Base-by-base conservation (phyloP, 2,888 invertebrate species). In the Lasioglossum calceatum region DNA sequence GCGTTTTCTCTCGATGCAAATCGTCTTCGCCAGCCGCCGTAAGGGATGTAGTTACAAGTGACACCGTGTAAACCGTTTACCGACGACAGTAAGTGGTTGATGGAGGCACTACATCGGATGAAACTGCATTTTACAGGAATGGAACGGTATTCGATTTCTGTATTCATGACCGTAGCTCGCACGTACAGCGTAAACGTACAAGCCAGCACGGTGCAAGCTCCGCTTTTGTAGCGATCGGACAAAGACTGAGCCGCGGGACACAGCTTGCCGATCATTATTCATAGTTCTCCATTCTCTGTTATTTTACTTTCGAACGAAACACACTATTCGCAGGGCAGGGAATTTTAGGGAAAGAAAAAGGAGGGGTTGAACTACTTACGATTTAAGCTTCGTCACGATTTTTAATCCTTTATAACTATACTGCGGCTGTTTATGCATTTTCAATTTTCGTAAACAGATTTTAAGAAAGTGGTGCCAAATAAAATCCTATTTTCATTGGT, bases 1-100 rank as follows among this genome's bases (percentile, higher is more conserved):
- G 23, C 2, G 23, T 23, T 50, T 23, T 8, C 23, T 54, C 50
- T 54, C 8, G 50, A 54, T 8, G 50, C 7, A 23, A 7, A 54
- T 8, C 2, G 2, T 54, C 12, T 12, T 61, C 16, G 14, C 61
- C 3, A 14, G 7, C n/a, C 42, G 50, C 36, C 54, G 23, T 67
- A 44, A 47, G 36, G 27, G 47, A 44, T 74, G 74, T 4, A 70
- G 81, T 71, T 70, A 80, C 70, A 54, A 61, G 39, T 32, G 71
- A 75, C 64, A 61, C 8, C 82, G 50, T 79, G 79, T 74, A 84
- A 84, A 77, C 64, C 64, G 61, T 80, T 86, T 80, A 77, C 74
- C 23, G 50, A 8, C 23, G 71, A 81, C 50, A 14, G 80, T 77
- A 75, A 83, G 83, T 74, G 76, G 85, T 86, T 86, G 80, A 84